These are phyloP conservation scores for Coregonus ussuriensis DNA, from an alignment of 2,797 vertebrate species.

Conservation along the genomic window DNA sequence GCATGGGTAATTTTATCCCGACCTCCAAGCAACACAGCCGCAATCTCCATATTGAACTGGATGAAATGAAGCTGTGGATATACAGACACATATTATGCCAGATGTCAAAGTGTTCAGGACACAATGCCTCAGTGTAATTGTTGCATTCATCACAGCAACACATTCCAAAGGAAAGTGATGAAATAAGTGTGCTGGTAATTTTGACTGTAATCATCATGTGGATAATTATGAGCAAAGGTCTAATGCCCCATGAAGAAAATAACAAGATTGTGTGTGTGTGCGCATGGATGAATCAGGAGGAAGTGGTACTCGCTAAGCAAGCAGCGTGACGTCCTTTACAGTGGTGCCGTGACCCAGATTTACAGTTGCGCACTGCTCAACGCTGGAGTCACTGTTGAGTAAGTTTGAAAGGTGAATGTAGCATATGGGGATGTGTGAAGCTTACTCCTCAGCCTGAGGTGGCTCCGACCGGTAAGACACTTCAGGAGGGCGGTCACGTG, in stretches of 20 bases:
- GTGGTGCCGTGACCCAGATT: too few species aligned
- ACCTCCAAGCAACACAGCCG: neutral
- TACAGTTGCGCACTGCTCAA: too few species aligned
- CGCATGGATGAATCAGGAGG: too few species aligned
- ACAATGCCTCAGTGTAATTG: constrained; percentile 6
- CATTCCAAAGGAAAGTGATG: neutral
- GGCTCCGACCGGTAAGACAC: too few species aligned
- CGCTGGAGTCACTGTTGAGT: too few species aligned
- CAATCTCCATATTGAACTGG: constrained; percentile 6
- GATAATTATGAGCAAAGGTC: constrained; percentile 10
- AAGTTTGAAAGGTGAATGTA: too few species aligned
- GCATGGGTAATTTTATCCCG: neutral
- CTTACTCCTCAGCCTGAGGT: too few species aligned
- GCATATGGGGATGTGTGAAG: too few species aligned
- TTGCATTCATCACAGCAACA: constrained; percentile 15
- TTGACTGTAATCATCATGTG: neutral
- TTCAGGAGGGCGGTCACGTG: too few species aligned
- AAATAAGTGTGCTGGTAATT: constrained; percentile 6
- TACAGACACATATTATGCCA: constrained; percentile 15
- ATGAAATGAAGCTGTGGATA: constrained; percentile 3
- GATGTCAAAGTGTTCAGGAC: constrained; percentile 22
- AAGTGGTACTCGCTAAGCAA: too few species aligned
- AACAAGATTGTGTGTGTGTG: neutral
- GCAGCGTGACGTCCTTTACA: too few species aligned
- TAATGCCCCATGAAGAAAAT: neutral